These are phyloP conservation scores for Phalacrocorax pelagicus DNA, from an alignment of 2,113 vertebrate species.

Conservation along the genomic window DNA sequence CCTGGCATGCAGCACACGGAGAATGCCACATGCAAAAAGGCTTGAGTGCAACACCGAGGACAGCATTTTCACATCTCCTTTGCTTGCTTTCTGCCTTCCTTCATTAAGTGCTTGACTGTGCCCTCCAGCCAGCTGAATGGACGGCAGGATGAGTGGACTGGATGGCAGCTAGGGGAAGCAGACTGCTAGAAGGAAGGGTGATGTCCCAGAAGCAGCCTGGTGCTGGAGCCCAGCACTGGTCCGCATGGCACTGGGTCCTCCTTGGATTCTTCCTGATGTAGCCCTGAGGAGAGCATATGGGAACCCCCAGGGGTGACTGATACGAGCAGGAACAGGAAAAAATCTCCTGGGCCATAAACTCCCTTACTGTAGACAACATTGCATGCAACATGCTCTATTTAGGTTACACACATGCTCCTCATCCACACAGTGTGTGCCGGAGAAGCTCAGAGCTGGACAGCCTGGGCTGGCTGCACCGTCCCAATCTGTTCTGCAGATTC, in stretches of 20 bases:
- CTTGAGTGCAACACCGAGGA: not conserved
- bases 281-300: accelerated
- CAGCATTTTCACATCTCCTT: not conserved
- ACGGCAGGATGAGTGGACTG: accelerated
- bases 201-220: not conserved
- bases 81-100: not conserved
- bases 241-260: accelerated
- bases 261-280: not conserved
- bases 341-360: not conserved
- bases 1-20: not conserved
- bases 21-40: not conserved
- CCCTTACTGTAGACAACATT: too few species aligned
- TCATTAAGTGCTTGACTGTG: accelerated
- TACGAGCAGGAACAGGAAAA: not conserved
- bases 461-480: not conserved
- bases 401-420: accelerated
- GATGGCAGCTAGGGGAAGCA: not conserved
- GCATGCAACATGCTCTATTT: accelerated
- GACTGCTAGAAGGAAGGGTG: not conserved
- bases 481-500: not conserved
- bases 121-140: accelerated
- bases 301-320: accelerated
- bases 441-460: not conserved
- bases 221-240: not conserved
- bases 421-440: accelerated